Evolutionary conservation across 1,140 invertebrate genomes (phyloP).

Genomic region (Diploscapter pachys): DNA sequence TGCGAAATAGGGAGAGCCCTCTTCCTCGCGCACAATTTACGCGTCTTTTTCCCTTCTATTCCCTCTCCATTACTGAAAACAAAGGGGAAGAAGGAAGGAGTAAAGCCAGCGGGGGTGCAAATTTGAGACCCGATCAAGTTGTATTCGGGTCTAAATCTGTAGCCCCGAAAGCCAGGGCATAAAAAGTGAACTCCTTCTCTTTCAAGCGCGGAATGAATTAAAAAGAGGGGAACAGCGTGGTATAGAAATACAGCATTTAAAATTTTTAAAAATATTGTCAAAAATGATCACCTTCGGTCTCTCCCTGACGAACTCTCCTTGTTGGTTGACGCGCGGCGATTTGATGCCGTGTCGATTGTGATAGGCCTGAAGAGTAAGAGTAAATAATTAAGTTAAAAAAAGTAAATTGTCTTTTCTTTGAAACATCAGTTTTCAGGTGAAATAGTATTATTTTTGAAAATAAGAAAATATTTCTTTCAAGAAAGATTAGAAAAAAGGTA

Average conservation of each 20-base stretch:
- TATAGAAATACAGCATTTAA: neutral
- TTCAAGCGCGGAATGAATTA: too few relatives aligned
- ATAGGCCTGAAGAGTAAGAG: conserved; percentile 35
- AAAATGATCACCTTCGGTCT: conserved; percentile 43
- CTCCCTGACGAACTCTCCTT: conserved; percentile 47
- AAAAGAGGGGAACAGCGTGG: too few relatives aligned
- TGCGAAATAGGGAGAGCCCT: too few relatives aligned
- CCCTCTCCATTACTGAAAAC: too few relatives aligned
- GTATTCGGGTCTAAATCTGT: conserved; percentile 13
- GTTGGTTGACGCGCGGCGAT: conserved; percentile 51
- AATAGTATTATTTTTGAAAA: neutral
- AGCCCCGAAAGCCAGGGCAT: neutral
- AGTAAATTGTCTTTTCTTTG: neutral
- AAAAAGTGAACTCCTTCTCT: too few relatives aligned
- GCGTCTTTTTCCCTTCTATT: too few relatives aligned
- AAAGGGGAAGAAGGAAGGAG: too few relatives aligned
- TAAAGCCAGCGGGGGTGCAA: neutral
- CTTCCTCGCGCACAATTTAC: too few relatives aligned
- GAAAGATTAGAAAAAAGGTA: too few relatives aligned
- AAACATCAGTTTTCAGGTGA: neutral
- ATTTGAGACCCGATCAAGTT: conserved; percentile 2
- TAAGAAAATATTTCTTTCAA: too few relatives aligned
- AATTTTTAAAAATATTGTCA: conserved; percentile 3
- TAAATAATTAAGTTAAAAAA: conserved; percentile 1
- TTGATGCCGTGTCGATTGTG: conserved; percentile 51